Evolutionary conservation across 1,140 invertebrate species (phyloP), one percentile per base, ranked within the genome.

Genomic region (Bombyx mandarina): DNA sequence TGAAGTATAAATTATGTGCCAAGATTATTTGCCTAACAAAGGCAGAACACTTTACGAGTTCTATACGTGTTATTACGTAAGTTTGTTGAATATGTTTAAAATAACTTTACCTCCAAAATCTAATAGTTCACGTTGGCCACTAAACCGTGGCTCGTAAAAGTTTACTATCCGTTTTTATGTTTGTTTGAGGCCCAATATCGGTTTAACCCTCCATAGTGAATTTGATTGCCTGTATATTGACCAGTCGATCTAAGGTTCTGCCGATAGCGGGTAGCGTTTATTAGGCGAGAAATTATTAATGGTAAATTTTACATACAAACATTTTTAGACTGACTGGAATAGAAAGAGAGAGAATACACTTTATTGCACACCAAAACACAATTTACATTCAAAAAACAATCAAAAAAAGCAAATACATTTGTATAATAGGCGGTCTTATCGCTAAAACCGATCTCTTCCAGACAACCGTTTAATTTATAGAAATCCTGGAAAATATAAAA

Each of bases 151-250:
- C 46, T 76, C 74, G 67, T 83, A 81, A 83, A 81, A 69, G 64
- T 83, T 83, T 81, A 81, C 67, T 80, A 69, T 81, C 74, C 75
- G 60, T 77, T 79, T 83, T 83, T 80, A 81, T 81, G 80, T 83
- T 81, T 81, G 78, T 80, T 80, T 76, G 77, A 73, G 77, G 73
- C 65, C 71, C 75, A 68, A 75, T 83, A 79, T 81, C 77, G 77
- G 75, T 71, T 75, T 74, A 67, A 79, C 76, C 78, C 75, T 73
- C 70, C 54, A 60, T 61, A 60, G 69, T 62, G 65, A 63, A 60
- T 77, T 75, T 73, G 78, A 81, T 81, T 79, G 71, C 70, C 45
- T 18, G 60, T 56, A 58, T 69, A 69, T 62, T 64, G 64, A 58
- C 58, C 50, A 9, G 44, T 46, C 18, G 10, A 10, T 9, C 47